Base-by-base conservation (phyloP, 2,113 vertebrate genomes). In the Natator depressus region DNA sequence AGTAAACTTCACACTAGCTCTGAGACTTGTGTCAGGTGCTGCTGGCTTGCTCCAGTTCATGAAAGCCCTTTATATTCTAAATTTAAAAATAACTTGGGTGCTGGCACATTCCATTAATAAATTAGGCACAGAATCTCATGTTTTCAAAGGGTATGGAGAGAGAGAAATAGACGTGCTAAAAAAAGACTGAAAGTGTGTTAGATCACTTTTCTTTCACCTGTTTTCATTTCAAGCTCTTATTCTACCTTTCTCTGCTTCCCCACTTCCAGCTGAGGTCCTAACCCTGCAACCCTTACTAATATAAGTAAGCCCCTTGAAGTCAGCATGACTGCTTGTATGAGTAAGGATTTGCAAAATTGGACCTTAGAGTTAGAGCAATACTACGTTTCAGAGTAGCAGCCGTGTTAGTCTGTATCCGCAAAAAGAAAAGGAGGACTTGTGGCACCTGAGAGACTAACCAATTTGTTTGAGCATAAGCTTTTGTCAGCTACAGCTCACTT, bases 31-130 rank as follows among this genome's bases (percentile, higher is more conserved):
- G 98, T 98, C 95, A 98, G 97, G 96, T 95, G 95, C 95, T 97
- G 97, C 96, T 96, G 95, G 92, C 97, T 98, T 72, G 94, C 97
- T 98, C 98, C 97, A 98, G 95, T 98, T 98, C 97, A 97, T 95
- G 95, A 97, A 98, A 97, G 95, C 97, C 98, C 98, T 98, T 98
- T 98, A 97, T 98, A 98, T 96, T 92, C 97, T 91, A 95, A 91
- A 97, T 97, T 95, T 98, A 98, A 98, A 98, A 97, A 98, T 98
- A 98, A 97, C 96, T 95, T 96, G 96, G 96, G 96, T 97, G 86
- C 90, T 91, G 97, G 88, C 97, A 97, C 93, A 97, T 97, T 98
- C 95, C 94, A 98, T 97, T 98, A 98, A 97, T 98, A 98, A 98
- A 97, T 97, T 93, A 98, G 96, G 85, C 88, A 90, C 97, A 93